Percentiles rank a stretch among this genome's conserved stretches.
phyloP scores from a whole-genome alignment of 2,797 vertebrate species.

The Sebastes vulpes region DNA sequence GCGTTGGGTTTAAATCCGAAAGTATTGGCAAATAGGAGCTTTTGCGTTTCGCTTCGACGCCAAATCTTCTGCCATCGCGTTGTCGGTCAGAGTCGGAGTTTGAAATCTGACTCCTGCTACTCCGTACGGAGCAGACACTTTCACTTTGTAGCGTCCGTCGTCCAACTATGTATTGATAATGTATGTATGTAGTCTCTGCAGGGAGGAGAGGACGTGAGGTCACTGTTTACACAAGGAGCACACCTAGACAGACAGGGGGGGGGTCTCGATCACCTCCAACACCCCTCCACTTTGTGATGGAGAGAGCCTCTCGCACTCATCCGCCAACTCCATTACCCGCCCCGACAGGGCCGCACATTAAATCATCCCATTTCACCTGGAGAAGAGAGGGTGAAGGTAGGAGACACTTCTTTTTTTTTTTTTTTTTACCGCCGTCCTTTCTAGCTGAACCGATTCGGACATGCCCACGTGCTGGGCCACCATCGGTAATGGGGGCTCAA shows the following conservation, averaged over 20 bases:
- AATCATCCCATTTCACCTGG: conserved; percentile 83
- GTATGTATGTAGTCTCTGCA: conserved; percentile 28
- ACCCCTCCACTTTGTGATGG: conserved; percentile 45
- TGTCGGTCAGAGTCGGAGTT: no score
- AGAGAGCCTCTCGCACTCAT: conserved; percentile 62
- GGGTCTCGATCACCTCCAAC: conserved; percentile 76
- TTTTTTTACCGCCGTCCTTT: conserved; percentile 1
- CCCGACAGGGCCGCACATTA: conserved; percentile 74
- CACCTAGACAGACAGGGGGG: conserved; percentile 45
- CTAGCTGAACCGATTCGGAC: conserved; percentile 52
- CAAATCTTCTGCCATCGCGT: no score
- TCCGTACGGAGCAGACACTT: no score
- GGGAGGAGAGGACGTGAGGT: conserved; percentile 66
- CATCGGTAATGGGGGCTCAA: conserved; percentile 57
- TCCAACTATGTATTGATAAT: no score
- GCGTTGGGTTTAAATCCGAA: rapidly evolving
- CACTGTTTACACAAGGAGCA: conserved; percentile 44
- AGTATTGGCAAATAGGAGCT: rapidly evolving
- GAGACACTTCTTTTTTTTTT: background rate
- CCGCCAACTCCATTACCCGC: conserved; percentile 77
- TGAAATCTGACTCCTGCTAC: no score
- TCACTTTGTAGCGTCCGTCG: no score
- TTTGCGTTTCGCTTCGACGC: rapidly evolving
- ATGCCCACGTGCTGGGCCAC: conserved; percentile 33
- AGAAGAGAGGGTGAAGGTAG: conserved; percentile 62